Conservation (phyloP, 2,888 invertebrate genomes). For the Anoncus sp. region DNA sequence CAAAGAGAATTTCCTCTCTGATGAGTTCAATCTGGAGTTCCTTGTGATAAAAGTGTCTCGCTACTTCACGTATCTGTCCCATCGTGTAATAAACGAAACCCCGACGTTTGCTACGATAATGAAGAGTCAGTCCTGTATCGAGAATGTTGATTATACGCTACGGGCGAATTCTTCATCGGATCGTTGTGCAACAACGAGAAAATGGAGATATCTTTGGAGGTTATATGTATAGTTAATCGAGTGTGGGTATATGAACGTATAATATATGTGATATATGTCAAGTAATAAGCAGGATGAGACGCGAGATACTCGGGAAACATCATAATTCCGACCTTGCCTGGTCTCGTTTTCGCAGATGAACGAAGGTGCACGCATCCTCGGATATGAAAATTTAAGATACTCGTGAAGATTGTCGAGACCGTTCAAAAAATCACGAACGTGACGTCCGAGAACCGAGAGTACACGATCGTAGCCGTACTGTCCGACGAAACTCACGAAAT, state of each 20-base stretch:
- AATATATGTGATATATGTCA: too few relatives aligned
- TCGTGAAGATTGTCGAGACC: conserved; percentile 98
- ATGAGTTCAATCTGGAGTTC: conserved; percentile 96
- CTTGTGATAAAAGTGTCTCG: conserved; percentile 96
- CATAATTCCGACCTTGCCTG: conserved; percentile 84
- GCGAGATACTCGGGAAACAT: conserved; percentile 24
- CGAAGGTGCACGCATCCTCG: conserved; percentile 95
- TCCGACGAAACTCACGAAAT: conserved; percentile 96
- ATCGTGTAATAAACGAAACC: conserved; percentile 99
- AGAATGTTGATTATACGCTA: conserved; percentile 43
- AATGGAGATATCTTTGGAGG: too few relatives aligned
- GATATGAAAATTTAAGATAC: conserved; percentile 98
- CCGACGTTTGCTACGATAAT: conserved; percentile 96
- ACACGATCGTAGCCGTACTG: conserved; percentile 98
- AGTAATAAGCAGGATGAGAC: too few relatives aligned
- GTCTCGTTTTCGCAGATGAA: conserved; percentile 99
- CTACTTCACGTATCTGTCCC: conserved; percentile 97
- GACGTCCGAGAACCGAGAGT: conserved; percentile 94
- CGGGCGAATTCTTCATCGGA: conserved; percentile 18
- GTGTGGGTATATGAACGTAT: too few relatives aligned
- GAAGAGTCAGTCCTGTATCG: conserved; percentile 91
- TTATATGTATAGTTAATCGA: too few relatives aligned
- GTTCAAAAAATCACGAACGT: conserved; percentile 98
- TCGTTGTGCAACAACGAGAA: conserved; percentile 14
- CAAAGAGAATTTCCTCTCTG: conserved; percentile 93